A percentile compares a stretch with the other conserved stretches of the same genome.
Conservation (phyloP, 1,140 invertebrate species). For the Eulimnadia texana region DNA sequence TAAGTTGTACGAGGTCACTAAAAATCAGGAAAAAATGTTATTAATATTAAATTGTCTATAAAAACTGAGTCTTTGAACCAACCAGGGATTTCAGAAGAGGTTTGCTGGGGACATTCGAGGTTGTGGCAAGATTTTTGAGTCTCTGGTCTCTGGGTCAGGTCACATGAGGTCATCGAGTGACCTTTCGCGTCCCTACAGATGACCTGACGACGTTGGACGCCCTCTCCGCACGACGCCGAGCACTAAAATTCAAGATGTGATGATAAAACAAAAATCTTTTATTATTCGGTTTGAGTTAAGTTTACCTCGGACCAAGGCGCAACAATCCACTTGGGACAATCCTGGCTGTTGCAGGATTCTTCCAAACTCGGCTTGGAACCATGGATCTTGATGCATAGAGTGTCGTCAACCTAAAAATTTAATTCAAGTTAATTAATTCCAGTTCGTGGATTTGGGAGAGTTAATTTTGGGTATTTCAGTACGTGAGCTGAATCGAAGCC, state of each 20-base stretch:
- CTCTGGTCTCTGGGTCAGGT: not conserved
- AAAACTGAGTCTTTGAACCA: too few species aligned
- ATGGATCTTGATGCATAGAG: not conserved
- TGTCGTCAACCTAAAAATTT: not conserved
- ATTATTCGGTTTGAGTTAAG: too few species aligned
- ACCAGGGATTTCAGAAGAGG: too few species aligned
- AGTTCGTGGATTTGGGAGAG: too few species aligned
- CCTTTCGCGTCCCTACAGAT: not conserved
- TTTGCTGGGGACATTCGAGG: not conserved
- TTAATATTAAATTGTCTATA: not conserved
- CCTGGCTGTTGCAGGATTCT: not conserved
- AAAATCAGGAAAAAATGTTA: not conserved
- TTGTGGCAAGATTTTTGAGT: not conserved
- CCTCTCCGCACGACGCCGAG: slow-evolving; percentile 79
- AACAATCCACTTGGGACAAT: not conserved
- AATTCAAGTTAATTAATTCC: too few species aligned
- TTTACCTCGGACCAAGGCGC: not conserved
- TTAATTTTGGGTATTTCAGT: too few species aligned
- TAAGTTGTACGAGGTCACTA: not conserved
- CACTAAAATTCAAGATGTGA: too few species aligned
- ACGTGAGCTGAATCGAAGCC: not conserved
- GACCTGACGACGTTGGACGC: slow-evolving; percentile 61
- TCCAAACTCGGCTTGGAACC: not conserved
- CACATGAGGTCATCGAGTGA: not conserved
- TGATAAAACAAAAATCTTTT: too few species aligned